phyloP scores from a whole-genome alignment of 2,797 vertebrate species.

The Neosilurus hyrtlii region DNA sequence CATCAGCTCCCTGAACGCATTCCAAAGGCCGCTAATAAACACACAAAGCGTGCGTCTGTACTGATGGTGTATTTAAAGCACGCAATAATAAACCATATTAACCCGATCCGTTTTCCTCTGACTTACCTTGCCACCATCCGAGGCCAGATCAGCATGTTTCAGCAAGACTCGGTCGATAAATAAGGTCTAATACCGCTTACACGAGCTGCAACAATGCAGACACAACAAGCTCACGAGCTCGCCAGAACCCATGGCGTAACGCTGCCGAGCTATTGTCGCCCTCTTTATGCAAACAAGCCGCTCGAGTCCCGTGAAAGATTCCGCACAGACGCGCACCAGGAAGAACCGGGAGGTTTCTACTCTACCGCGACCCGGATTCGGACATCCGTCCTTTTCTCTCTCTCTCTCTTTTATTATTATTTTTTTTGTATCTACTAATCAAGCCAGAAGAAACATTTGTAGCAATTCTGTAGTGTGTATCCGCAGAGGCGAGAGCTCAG shows the following conservation, averaged over 20 bases:
- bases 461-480: conserved; percentile 35
- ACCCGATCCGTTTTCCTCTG: not conserved
- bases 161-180: conserved; percentile 6
- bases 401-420: too few species aligned
- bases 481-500: conserved; percentile 37
- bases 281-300: conserved; percentile 31
- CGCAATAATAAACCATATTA: too few species aligned
- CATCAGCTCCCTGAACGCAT: not conserved
- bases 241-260: conserved; percentile 26
- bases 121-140: conserved; percentile 21
- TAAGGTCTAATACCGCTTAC: conserved; percentile 16
- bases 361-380: conserved; percentile 16
- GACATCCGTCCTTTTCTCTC: conserved; percentile 25
- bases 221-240: conserved; percentile 47
- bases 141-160: conserved; percentile 4
- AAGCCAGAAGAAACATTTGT: conserved; percentile 61
- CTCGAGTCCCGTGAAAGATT: not conserved
- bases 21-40: not conserved
- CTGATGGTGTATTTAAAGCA: too few species aligned
- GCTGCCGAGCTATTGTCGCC: conserved; percentile 11
- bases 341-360: not conserved
- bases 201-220: conserved; percentile 62
- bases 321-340: not conserved
- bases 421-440: conserved; percentile 51
- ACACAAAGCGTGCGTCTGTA: too few species aligned